Evolutionary conservation across 35 echinoderm and acorn worm species (phyloP).

Genomic region (Apostichopus japonicus): DNA sequence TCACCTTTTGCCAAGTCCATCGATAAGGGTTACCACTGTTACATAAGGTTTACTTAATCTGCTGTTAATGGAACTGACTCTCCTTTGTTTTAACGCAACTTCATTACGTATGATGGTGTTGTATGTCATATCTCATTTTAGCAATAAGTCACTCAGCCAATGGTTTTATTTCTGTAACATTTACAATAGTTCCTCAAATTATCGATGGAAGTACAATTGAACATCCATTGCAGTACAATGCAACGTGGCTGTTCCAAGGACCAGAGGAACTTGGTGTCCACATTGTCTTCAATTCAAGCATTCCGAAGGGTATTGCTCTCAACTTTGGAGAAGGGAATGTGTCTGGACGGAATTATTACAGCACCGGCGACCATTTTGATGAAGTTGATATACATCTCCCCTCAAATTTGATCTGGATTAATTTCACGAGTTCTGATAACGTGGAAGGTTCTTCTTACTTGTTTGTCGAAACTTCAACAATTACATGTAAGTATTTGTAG

Average conservation of each 20-base stretch:
- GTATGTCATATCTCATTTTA: no score
- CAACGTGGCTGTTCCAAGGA: background rate
- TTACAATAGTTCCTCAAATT: background rate
- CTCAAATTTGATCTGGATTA: background rate
- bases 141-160: no score
- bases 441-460: background rate
- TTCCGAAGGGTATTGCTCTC: background rate
- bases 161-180: background rate
- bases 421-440: background rate
- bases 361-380: no score
- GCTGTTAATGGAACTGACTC: no score
- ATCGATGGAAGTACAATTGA: background rate
- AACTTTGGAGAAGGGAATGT: background rate
- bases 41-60: background rate
- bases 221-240: background rate
- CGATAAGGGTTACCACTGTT: no score
- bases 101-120: no score
- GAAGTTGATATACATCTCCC: background rate
- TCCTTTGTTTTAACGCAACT: no score
- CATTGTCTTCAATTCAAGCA: background rate
- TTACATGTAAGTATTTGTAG: conserved; percentile 11
- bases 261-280: background rate
- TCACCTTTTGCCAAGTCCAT: no score
- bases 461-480: background rate
- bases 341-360: background rate